Conservation (phyloP, 64 coral and sea anemone genomes). For the Catalaphyllia jardinei region DNA sequence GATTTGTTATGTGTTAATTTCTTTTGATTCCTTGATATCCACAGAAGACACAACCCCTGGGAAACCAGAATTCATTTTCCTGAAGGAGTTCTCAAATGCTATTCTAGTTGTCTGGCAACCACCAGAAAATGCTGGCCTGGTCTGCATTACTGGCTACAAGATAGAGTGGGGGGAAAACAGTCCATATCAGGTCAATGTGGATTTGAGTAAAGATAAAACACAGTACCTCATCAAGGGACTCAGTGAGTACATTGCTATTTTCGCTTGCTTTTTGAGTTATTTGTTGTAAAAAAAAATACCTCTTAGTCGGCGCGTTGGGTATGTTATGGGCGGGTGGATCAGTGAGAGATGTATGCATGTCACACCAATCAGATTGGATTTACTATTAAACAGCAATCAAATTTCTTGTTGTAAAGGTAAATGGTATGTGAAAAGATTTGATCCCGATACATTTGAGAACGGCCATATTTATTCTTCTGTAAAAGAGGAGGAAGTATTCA, state of each 20-base stretch:
- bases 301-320: too few species aligned
- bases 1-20: too few species aligned
- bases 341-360: too few species aligned
- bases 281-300: too few species aligned
- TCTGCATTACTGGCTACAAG: constrained; percentile 54
- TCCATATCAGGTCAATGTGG: background rate
- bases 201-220: background rate
- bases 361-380: too few species aligned
- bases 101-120: constrained; percentile 48
- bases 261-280: background rate
- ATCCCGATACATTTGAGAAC: too few species aligned
- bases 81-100: background rate
- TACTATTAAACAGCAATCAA: too few species aligned
- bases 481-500: too few species aligned
- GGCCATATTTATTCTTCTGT: too few species aligned
- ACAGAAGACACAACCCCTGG: constrained; percentile 37
- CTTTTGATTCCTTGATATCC: background rate
- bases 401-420: too few species aligned
- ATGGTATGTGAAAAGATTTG: too few species aligned
- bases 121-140: constrained; percentile 34
- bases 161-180: constrained; percentile 42
- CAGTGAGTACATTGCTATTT: background rate
- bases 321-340: too few species aligned
- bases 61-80: constrained; percentile 1
- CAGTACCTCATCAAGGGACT: constrained; percentile 32